Percentiles rank a stretch among this genome's conserved stretches.
Evolutionary conservation across 2,113 vertebrate species (phyloP).

Genomic region (Melanostigma gelatinosum): DNA sequence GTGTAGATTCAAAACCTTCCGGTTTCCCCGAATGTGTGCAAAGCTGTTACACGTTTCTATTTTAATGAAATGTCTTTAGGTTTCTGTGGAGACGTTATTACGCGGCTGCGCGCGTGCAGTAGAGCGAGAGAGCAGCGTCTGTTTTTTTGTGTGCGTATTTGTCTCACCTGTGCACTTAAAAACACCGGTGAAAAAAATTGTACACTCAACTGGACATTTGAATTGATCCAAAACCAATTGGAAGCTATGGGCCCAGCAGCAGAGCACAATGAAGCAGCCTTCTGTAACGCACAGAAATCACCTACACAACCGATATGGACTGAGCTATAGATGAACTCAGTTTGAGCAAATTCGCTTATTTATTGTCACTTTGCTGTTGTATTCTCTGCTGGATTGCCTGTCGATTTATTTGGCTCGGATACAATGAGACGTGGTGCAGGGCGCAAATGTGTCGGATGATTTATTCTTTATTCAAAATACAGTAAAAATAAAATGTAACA

Average conservation of each 20-base stretch:
- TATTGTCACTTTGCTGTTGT: not conserved
- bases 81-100: conserved; percentile 1
- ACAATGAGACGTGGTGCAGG: not conserved
- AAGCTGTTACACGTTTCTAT: conserved; percentile 4
- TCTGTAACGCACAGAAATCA: not conserved
- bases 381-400: not conserved
- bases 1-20: not conserved
- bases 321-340: not conserved
- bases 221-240: conserved; percentile 50
- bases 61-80: conserved; percentile 28
- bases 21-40: not conserved
- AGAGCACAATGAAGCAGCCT: conserved; percentile 37
- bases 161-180: conserved; percentile 44
- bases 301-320: not conserved
- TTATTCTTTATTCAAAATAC: not conserved
- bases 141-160: not conserved
- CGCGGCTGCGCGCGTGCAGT: conserved; percentile 2
- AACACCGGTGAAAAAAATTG: conserved; percentile 17
- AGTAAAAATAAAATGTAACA: not conserved
- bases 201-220: conserved; percentile 31
- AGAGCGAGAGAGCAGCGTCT: not conserved
- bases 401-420: not conserved
- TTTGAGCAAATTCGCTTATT: not conserved
- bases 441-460: not conserved
- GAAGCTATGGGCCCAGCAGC: conserved; percentile 21